phyloP scores from a whole-genome alignment of 2,888 invertebrate genomes.

The Archips xylosteana region DNA sequence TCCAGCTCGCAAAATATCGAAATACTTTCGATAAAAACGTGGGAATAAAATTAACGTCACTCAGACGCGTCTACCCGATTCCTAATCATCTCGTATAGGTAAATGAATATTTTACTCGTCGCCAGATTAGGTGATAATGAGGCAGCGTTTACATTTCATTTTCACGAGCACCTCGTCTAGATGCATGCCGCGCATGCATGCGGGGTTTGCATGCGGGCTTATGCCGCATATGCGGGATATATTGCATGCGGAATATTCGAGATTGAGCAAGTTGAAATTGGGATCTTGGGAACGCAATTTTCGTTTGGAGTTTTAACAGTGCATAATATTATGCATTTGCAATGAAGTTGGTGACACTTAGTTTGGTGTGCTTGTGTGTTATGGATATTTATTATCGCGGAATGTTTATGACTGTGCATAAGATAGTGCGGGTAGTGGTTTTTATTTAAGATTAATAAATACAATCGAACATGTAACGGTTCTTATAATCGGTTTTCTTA shows the following conservation, averaged over 20 bases:
- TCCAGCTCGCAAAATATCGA: constrained; percentile 14
- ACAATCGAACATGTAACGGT: too few species aligned
- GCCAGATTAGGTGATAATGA: constrained; percentile 63
- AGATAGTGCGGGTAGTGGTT: not conserved
- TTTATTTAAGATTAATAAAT: too few species aligned
- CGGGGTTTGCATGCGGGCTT: constrained; percentile 10
- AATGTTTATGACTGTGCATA: not conserved
- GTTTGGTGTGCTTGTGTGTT: not conserved
- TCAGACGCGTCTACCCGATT: constrained; percentile 44
- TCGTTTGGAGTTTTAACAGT: constrained; percentile 28
- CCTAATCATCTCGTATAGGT: constrained; percentile 42
- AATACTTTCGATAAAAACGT: constrained; percentile 2
- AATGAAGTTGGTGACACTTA: not conserved
- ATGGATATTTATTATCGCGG: not conserved
- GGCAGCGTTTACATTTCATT: constrained; percentile 70
- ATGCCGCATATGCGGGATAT: constrained; percentile 36
- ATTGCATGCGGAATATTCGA: constrained; percentile 46
- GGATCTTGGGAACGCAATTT: constrained; percentile 36
- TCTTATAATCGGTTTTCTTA: too few species aligned
- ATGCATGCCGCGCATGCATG: not conserved
- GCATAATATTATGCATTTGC: constrained; percentile 27
- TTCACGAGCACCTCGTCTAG: constrained; percentile 42
- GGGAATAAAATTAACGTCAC: constrained; percentile 15
- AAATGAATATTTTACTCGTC: constrained; percentile 48
- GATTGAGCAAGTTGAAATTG: constrained; percentile 55